Conservation (phyloP, 2,797 vertebrate species). For the Champsocephalus esox region DNA sequence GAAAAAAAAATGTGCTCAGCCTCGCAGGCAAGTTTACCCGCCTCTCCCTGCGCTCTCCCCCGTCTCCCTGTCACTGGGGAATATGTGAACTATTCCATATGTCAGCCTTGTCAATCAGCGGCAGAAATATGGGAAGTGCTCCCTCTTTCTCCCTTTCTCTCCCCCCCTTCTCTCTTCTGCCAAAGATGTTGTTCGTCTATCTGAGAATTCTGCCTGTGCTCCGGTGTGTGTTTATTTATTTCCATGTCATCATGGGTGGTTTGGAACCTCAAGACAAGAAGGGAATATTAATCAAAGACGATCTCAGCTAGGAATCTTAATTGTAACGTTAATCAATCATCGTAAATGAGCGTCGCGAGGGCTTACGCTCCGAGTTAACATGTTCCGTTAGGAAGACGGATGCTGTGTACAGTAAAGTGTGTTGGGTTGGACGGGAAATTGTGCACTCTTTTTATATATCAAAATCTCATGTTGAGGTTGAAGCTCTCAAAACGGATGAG, state of each 20-base stretch:
- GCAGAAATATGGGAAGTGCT: conserved; percentile 94
- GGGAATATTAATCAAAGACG: conserved; percentile 78
- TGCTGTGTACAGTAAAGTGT: not conserved
- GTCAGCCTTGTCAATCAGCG: conserved; percentile 99
- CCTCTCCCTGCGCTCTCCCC: conserved; percentile 83
- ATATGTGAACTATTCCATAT: conserved; percentile 99
- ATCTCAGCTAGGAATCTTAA: conserved; percentile 72
- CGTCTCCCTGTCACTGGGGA: conserved; percentile 97
- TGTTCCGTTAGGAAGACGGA: conserved; percentile 6
- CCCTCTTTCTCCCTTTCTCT: conserved; percentile 87
- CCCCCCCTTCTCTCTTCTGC: conserved; percentile 45
- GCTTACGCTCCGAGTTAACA: conserved; percentile 19
- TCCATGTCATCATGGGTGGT: conserved; percentile 89
- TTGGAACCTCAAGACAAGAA: conserved; percentile 85
- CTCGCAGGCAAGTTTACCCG: conserved; percentile 96
- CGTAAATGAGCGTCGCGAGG: conserved; percentile 61
- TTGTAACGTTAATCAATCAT: conserved; percentile 80
- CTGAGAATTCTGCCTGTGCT: conserved; percentile 65
- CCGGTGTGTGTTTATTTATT: conserved; percentile 81
- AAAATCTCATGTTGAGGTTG: not conserved
- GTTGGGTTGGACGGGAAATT: not conserved
- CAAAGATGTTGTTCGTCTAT: conserved; percentile 66
- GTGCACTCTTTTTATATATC: not conserved
- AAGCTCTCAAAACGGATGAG: not conserved
- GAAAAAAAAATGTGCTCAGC: conserved; percentile 87